A percentile compares a stretch with the other conserved stretches of the same genome.
Conservation (phyloP, 1,140 invertebrate genomes). For the Pseudomyrmex dendroicus region DNA sequence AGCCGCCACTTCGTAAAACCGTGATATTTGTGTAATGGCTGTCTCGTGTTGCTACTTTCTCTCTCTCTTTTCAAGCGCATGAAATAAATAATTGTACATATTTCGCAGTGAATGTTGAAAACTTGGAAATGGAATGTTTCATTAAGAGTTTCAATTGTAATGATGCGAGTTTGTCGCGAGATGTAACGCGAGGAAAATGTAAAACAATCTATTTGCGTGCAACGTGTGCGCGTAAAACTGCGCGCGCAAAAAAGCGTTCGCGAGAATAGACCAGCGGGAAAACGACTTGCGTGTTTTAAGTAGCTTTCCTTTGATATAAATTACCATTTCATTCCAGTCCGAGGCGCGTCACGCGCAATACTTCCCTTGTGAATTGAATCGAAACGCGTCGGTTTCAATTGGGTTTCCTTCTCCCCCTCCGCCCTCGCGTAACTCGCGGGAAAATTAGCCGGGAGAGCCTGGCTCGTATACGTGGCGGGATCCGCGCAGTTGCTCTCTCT, state of each 20-base stretch:
- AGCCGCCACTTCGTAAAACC: constrained; percentile 14
- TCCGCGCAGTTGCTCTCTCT: constrained; percentile 45
- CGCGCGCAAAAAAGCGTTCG: not conserved
- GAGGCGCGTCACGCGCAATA: constrained; percentile 27
- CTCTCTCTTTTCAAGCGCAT: too few species aligned
- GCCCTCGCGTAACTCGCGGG: constrained; percentile 59
- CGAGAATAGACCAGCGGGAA: not conserved
- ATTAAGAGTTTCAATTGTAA: too few species aligned
- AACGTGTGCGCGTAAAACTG: too few species aligned
- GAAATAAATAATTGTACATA: too few species aligned
- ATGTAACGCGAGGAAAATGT: too few species aligned
- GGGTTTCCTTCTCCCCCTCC: constrained; percentile 46
- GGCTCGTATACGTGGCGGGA: constrained; percentile 8
- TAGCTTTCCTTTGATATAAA: constrained; percentile 40
- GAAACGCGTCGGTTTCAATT: constrained; percentile 61
- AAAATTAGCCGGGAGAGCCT: constrained; percentile 63
- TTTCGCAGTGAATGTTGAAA: too few species aligned
- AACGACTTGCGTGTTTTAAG: not conserved
- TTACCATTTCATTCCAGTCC: constrained; percentile 44
- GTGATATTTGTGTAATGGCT: too few species aligned
- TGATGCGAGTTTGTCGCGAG: too few species aligned
- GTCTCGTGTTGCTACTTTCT: too few species aligned
- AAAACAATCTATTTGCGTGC: too few species aligned
- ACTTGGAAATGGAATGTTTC: too few species aligned
- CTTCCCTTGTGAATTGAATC: constrained; percentile 49